These are phyloP conservation scores for Agrotis exclamationis DNA, from an alignment of 2,888 invertebrate genomes.

Conservation along the genomic window DNA sequence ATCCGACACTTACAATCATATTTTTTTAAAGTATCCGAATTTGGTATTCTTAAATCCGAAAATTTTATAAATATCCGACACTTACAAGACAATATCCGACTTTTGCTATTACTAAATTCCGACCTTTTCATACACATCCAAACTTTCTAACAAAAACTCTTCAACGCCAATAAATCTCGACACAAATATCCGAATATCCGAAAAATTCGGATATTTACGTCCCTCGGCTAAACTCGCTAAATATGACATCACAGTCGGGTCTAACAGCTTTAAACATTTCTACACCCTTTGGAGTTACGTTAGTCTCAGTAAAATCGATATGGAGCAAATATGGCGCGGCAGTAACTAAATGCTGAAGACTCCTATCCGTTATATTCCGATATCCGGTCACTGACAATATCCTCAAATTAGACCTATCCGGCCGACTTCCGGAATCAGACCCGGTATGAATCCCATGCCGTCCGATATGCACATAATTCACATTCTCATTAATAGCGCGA, in stretches of 20 bases:
- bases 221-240: slow-evolving; percentile 61
- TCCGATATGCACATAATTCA: slow-evolving; percentile 79
- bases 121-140: slow-evolving; percentile 2
- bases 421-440: slow-evolving; percentile 64
- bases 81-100: slow-evolving; percentile 1
- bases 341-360: slow-evolving; percentile 91
- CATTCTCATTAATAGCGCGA: slow-evolving; percentile 75
- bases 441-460: slow-evolving; percentile 56
- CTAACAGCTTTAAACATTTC: slow-evolving; percentile 91
- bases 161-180: neutral
- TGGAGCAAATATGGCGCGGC: slow-evolving; percentile 91
- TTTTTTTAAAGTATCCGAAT: neutral
- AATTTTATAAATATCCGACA: no score
- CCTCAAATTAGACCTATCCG: slow-evolving; percentile 87
- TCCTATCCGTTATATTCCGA: slow-evolving; percentile 92
- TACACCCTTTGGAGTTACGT: slow-evolving; percentile 92
- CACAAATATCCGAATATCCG: neutral
- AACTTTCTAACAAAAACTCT: neutral
- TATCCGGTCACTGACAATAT: slow-evolving; percentile 91
- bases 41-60: neutral
- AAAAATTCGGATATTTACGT: neutral
- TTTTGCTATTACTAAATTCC: no score
- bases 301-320: slow-evolving; percentile 93
- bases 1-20: slow-evolving; percentile 12
- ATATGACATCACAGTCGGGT: slow-evolving; percentile 90